A percentile compares a stretch with the other conserved stretches of the same genome.
Conservation (phyloP, 2,113 vertebrate species). For the Hippocampus mohnikei region DNA sequence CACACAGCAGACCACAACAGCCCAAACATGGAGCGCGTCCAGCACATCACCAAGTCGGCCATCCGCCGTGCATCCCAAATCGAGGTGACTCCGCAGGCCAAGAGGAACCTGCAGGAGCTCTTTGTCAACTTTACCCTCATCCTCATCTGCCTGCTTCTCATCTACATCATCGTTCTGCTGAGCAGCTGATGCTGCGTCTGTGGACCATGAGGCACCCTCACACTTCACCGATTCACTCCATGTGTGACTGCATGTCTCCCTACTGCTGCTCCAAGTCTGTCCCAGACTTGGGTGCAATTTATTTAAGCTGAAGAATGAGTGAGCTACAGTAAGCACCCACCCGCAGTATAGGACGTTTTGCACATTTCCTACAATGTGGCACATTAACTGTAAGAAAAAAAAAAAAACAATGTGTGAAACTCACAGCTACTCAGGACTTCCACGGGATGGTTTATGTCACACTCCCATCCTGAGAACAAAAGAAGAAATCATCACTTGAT, state of each 20-base stretch:
- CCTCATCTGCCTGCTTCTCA: conserved; percentile 95
- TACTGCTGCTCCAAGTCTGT: conserved; percentile 6
- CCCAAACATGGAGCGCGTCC: conserved; percentile 90
- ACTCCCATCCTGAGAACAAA: background rate
- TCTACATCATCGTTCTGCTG: conserved; percentile 97
- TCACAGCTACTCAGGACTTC: conserved; percentile 2
- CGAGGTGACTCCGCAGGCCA: conserved; percentile 91
- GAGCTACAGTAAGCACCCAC: background rate
- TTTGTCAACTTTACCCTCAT: conserved; percentile 98
- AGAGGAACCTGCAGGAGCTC: conserved; percentile 93
- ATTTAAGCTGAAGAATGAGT: background rate
- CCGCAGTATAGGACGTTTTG: background rate
- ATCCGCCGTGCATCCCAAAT: conserved; percentile 93
- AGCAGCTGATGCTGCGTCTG: conserved; percentile 57
- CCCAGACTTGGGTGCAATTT: background rate
- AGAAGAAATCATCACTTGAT: background rate
- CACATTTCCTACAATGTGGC: background rate
- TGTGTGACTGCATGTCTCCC: conserved; percentile 4
- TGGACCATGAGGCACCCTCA: background rate
- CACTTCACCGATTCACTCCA: conserved; percentile 7
- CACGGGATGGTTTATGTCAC: background rate
- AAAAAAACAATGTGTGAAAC: background rate
- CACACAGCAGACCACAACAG: background rate
- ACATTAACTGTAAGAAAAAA: background rate
- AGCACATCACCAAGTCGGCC: conserved; percentile 92